Base-by-base conservation (phyloP, 2,113 vertebrate genomes). In the Melozone crissalis region DNA sequence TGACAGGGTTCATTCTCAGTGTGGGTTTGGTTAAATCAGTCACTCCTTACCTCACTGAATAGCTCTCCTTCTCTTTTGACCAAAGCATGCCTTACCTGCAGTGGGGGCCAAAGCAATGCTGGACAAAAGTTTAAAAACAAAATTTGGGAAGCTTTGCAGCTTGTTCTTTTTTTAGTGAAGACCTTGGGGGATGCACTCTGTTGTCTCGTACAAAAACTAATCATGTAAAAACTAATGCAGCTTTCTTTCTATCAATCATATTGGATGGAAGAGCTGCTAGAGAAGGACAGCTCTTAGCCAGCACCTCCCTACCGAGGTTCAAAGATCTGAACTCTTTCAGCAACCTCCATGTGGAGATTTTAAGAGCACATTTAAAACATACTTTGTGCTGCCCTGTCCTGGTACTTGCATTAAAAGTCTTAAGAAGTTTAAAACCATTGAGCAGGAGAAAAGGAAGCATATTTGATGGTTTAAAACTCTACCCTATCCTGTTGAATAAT, bases 341-440 rank as follows among this genome's bases (percentile, higher is more conserved):
- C 68, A 93, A 66, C 85, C 63, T 95, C 59, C 68, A 86, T 83
- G 75, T 63, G 75, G 86, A 89, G 86, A 93, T 72, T 78, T 96
- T 93, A 89, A 90, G 95, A 94, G 73, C 85, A 84, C 58, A 19
- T 65, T 87, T 78, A 72, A 90, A 89, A 69, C 46, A 44, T 73
- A 84, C 69, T 84, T 71, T 82, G 37, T 72, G 47, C 51, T 78
- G 57, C 37, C 47, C 41, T 84, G 52, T 86, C 57, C 68, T 89
- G 39, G 26, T 46, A 75, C 66, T 80, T 84, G 58, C n/a, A 44
- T 84, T 95, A 61, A 68, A 95, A 92, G 54, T 95, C 79, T 93
- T 90, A 92, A 88, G 79, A 85, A 93, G 58, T 94, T 87, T 86
- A 72, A 90, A 90, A 71, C 66, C 73, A 39, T 87, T 65, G 84